A percentile compares a stretch with the other conserved stretches of the same genome.
Conservation (phyloP, 2,888 invertebrate species). For the Parascotia fuliginaria region DNA sequence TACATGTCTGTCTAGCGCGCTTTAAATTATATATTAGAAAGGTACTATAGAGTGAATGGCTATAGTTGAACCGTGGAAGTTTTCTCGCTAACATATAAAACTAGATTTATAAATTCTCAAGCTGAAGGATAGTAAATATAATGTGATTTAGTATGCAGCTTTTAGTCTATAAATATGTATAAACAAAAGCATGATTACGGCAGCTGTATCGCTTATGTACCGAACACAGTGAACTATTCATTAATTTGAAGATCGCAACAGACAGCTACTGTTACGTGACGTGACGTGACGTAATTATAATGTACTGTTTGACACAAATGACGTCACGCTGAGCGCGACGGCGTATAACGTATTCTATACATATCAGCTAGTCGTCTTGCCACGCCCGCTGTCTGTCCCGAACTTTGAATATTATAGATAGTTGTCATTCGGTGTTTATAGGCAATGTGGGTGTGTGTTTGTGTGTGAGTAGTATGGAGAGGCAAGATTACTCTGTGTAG, state of each 20-base stretch:
- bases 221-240: constrained; percentile 3
- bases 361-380: too few relatives aligned
- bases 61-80: not conserved
- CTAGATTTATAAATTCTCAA: not conserved
- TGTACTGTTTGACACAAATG: too few relatives aligned
- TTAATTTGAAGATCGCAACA: too few relatives aligned
- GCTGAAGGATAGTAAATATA: constrained; percentile 18
- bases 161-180: constrained; percentile 33
- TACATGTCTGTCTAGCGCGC: too few relatives aligned
- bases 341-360: too few relatives aligned
- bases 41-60: too few relatives aligned
- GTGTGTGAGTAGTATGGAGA: constrained; percentile 42
- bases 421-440: not conserved
- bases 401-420: too few relatives aligned
- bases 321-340: too few relatives aligned
- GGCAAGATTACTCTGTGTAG: constrained; percentile 91
- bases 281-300: too few relatives aligned
- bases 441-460: constrained; percentile 1
- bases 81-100: not conserved
- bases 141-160: constrained; percentile 46
- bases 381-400: too few relatives aligned
- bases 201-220: constrained; percentile 6
- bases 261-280: too few relatives aligned
- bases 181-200: constrained; percentile 26
- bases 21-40: too few relatives aligned